Conservation (phyloP, 2,888 invertebrate genomes). For the Patella pellucida region DNA sequence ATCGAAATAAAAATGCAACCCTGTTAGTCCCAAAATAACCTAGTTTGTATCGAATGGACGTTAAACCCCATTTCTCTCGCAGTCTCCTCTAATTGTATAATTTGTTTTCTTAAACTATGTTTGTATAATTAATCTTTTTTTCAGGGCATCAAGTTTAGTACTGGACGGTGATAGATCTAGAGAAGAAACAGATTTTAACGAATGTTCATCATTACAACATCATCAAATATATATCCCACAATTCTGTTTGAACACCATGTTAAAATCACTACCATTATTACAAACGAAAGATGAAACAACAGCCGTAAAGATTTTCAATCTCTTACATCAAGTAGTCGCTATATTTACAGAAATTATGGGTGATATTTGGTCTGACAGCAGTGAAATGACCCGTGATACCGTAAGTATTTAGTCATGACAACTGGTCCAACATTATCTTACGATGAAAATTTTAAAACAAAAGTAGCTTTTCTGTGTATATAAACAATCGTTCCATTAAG, state of each 20-base stretch:
- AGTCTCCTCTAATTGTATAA: no score
- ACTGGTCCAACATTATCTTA: no score
- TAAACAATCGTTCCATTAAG: no score
- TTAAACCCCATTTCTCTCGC: no score
- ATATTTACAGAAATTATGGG: conserved; percentile 13
- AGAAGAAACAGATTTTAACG: conserved; percentile 60
- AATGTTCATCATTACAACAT: conserved; percentile 58
- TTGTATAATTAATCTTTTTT: not conserved
- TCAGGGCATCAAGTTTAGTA: not conserved
- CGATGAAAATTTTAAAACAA: no score
- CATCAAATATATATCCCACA: conserved; percentile 66
- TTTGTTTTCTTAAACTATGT: no score
- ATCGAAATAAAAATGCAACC: no score
- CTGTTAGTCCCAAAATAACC: no score
- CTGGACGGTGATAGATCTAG: conserved; percentile 11
- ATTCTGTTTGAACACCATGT: conserved; percentile 59
- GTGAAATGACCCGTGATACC: conserved; percentile 61
- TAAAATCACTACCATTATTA: conserved; percentile 55
- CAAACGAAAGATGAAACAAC: conserved; percentile 47
- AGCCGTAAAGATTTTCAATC: conserved; percentile 46
- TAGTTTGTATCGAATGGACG: no score
- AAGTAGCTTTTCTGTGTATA: no score
- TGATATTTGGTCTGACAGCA: conserved; percentile 61
- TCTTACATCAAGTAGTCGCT: conserved; percentile 48
- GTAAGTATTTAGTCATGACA: conserved; percentile 39